These are phyloP conservation scores for Micropoecilia bifurca DNA, from an alignment of 2,797 vertebrate species.

Conservation along the genomic window DNA sequence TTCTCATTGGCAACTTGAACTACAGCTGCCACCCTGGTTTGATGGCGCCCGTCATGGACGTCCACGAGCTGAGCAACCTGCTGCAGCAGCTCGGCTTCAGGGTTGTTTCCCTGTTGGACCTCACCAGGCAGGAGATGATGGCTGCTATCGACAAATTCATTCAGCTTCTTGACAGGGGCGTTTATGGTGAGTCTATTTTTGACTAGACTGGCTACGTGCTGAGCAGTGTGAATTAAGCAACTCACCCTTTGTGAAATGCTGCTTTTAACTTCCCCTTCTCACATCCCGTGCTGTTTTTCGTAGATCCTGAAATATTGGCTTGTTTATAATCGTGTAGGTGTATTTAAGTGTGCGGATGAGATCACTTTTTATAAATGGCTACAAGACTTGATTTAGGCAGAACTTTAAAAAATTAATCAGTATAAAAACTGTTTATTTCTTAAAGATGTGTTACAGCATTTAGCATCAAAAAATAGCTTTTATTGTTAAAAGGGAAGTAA, in stretches of 20 bases:
- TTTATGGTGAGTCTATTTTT: conserved; percentile 82
- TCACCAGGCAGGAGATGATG: conserved; percentile 86
- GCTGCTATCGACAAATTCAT: conserved; percentile 83
- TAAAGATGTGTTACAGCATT: background rate
- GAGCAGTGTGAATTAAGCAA: background rate
- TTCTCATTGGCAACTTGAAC: conserved; percentile 89
- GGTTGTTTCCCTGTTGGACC: conserved; percentile 89
- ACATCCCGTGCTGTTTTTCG: background rate
- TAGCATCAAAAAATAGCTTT: background rate
- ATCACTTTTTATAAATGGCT: conserved; percentile 24
- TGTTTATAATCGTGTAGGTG: conserved; percentile 6
- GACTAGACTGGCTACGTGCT: background rate
- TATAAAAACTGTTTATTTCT: background rate
- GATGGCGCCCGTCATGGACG: conserved; percentile 88
- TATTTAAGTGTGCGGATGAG: conserved; percentile 31
- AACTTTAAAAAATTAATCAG: background rate
- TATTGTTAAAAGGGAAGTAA: background rate
- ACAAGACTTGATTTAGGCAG: background rate
- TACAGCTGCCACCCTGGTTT: conserved; percentile 85
- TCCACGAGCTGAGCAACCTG: conserved; percentile 85
- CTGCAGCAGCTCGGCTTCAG: conserved; percentile 86
- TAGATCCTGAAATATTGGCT: conserved; percentile 15
- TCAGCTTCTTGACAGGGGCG: conserved; percentile 86
- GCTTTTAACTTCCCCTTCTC: conserved; percentile 9
- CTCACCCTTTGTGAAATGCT: conserved; percentile 7